A percentile compares a stretch with the other conserved stretches of the same genome.
These are phyloP conservation scores for Platalea minor DNA, from an alignment of 2,797 vertebrate species.

Conservation along the genomic window DNA sequence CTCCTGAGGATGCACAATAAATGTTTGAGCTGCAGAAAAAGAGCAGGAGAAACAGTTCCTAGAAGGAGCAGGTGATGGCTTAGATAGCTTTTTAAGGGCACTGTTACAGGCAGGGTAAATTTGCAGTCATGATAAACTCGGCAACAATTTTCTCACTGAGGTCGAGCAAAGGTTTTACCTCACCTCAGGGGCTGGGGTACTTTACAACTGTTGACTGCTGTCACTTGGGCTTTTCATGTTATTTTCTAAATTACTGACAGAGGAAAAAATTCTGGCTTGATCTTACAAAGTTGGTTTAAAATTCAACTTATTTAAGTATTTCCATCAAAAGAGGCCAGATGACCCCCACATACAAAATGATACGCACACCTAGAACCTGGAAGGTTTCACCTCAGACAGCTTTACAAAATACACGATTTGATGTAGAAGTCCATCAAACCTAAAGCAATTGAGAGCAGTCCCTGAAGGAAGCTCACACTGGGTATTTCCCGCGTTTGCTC, in stretches of 20 bases:
- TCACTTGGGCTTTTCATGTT: background rate
- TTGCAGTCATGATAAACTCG: background rate
- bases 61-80: background rate
- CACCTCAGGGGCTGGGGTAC: background rate
- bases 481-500: background rate
- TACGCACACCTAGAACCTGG: background rate
- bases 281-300: background rate
- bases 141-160: background rate
- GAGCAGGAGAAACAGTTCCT: background rate
- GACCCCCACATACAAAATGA: background rate
- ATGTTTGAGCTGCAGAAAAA: background rate
- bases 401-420: background rate
- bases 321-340: background rate
- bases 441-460: constrained; percentile 1
- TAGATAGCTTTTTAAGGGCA: background rate
- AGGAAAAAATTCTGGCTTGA: background rate
- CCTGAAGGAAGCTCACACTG: background rate
- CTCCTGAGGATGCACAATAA: background rate
- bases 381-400: background rate
- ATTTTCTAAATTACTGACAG: background rate
- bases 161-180: background rate
- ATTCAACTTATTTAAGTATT: background rate
- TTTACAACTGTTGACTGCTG: background rate
- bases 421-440: background rate
- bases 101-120: background rate